Conservation (phyloP, 2,113 vertebrate genomes). For the Eulacestoma nigropectus region DNA sequence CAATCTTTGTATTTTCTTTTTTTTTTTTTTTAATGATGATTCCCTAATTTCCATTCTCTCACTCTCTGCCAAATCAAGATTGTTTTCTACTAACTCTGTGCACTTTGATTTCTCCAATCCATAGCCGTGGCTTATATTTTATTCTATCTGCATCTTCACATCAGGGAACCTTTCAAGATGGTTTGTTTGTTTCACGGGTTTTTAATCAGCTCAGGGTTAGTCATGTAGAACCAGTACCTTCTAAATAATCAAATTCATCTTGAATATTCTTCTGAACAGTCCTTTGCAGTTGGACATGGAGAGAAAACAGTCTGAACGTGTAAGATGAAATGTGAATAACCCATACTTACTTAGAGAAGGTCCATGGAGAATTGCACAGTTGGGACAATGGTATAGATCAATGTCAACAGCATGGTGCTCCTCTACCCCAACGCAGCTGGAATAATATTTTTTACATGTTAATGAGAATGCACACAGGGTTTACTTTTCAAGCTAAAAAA, state of each 20-base stretch:
- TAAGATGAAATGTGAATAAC: not conserved
- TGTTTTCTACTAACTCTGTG: not conserved
- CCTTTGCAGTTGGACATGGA: not conserved
- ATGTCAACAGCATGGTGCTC: constrained; percentile 98
- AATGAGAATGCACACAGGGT: not conserved
- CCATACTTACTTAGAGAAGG: constrained; percentile 91
- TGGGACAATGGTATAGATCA: constrained; percentile 97
- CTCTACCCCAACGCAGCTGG: constrained; percentile 94
- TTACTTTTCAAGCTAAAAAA: not conserved
- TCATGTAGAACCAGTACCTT: not conserved
- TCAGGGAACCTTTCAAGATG: not conserved
- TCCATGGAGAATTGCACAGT: constrained; percentile 87
- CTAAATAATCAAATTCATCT: not conserved
- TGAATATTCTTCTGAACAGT: not conserved
- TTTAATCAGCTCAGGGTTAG: not conserved
- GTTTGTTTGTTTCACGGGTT: not conserved
- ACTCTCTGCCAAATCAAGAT: not conserved
- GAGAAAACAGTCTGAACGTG: not conserved
- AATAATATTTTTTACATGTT: constrained; percentile 38
- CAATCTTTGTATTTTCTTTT: not conserved
- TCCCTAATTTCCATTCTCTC: not conserved
- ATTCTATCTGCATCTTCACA: not conserved
- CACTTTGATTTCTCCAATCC: not conserved
- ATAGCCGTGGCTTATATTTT: not conserved
- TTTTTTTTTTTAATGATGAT: not conserved